A percentile compares a stretch with the other conserved stretches of the same genome.
phyloP scores from a whole-genome alignment of 2,113 vertebrate species.

The Eulemur rufifrons region DNA sequence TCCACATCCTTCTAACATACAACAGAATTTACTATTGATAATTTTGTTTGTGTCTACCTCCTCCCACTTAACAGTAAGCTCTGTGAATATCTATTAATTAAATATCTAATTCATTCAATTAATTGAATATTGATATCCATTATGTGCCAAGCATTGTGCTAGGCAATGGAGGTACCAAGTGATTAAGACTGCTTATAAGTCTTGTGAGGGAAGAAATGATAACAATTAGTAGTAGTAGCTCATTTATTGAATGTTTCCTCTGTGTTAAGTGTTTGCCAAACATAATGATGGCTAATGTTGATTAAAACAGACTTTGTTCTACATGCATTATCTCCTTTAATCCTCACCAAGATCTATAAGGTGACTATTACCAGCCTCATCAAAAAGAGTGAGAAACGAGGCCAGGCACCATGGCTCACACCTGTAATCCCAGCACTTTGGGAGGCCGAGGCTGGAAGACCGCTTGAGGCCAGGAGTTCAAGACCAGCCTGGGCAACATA shows the following conservation, averaged over 20 bases:
- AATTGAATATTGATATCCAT: not conserved
- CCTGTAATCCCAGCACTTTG: too few species aligned
- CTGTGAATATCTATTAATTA: conserved; percentile 26
- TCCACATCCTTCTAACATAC: not conserved
- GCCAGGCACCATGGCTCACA: too few species aligned
- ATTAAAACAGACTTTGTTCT: not conserved
- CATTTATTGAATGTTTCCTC: not conserved
- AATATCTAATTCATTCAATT: not conserved
- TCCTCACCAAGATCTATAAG: not conserved
- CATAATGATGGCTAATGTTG: not conserved
- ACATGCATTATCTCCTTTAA: not conserved
- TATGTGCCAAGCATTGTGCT: conserved; percentile 4
- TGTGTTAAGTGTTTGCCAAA: not conserved
- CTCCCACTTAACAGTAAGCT: not conserved
- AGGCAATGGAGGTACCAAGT: not conserved
- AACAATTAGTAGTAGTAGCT: not conserved
- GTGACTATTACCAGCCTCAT: not conserved
- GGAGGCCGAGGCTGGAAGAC: too few species aligned
- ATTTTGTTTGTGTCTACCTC: not conserved
- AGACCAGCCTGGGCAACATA: too few species aligned
- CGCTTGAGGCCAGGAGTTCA: too few species aligned
- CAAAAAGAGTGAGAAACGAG: not conserved
- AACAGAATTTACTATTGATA: conserved; percentile 1
- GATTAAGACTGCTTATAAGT: conserved; percentile 3
- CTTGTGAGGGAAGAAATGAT: not conserved